Conservation (phyloP, 2,113 vertebrate species). For the Todiramphus chloris region DNA sequence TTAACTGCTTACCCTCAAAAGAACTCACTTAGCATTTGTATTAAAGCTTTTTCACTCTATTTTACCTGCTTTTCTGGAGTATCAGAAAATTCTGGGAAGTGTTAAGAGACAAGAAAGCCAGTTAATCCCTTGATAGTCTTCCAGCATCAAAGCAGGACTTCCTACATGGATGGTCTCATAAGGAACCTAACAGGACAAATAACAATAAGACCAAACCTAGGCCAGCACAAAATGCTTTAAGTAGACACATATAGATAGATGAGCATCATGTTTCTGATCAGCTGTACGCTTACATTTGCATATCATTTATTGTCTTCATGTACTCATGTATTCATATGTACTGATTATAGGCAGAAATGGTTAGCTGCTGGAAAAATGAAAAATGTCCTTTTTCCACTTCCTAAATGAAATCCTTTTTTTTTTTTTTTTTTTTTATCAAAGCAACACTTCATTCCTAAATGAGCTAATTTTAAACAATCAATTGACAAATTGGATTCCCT, state of each 20-base stretch:
- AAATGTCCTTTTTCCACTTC: not conserved
- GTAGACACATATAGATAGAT: not conserved
- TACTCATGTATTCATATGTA: not conserved
- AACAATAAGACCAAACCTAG: not conserved
- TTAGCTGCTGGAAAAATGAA: not conserved
- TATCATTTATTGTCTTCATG: not conserved
- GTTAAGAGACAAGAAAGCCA: not conserved
- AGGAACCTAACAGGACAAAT: not conserved
- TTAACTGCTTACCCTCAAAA: slow-evolving; percentile 37
- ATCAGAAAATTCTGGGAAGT: not conserved
- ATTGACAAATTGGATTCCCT: not conserved
- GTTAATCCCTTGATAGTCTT: not conserved
- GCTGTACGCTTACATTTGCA: not conserved
- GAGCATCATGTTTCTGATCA: not conserved
- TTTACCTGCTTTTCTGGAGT: not conserved
- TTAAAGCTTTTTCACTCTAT: not conserved
- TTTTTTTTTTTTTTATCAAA: not conserved
- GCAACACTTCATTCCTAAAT: not conserved
- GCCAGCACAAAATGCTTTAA: not conserved
- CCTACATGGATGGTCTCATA: not conserved
- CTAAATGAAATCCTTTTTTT: not conserved
- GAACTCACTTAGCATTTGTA: not conserved
- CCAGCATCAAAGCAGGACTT: not conserved
- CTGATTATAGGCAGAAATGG: not conserved
- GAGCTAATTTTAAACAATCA: not conserved